Base-by-base conservation (phyloP, 2,797 vertebrate genomes). In the Chromis chromis region DNA sequence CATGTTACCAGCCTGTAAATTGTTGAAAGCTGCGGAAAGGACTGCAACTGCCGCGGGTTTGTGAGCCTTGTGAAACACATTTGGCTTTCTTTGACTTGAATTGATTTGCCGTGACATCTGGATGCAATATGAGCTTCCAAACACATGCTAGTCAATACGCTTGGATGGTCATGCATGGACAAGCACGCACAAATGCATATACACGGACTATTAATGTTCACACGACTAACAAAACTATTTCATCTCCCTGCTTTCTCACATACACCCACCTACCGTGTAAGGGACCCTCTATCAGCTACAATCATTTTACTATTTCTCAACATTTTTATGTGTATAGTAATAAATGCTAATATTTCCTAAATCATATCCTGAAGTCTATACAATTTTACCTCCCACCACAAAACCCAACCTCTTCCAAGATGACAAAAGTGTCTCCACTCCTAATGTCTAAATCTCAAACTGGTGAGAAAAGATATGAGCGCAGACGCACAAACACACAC, bases 31-130 rank as follows among this genome's bases (percentile, higher is more conserved):
- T 72, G 76, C 71, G 76, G 80, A 82, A 57, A 76, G 19, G 81
- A 62, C 69, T 83, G 90, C 95, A 95, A 93, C 94, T 95, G 94
- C 91, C 88, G 44, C 24, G 70, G 61, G 79, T 84, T 87, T 87
- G 87, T 53, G 56, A 81, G 87, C 81, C 85, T 94, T 93, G 92
- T 94, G 94, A 93, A 94, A 95, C 93, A 93, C 94, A 78, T 93
- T 92, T 66, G 89, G 84, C 86, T 76, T 83, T 88, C 91, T 92
- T 90, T 93, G 91, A 93, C 91, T 92, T 89, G 85, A 93, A 94
- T 92, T 95, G 94, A 95, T 95, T 93, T 86, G 88, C 84, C 69
- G 78, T 88, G 93, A 94, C 95, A 95, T 95, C 93, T 95, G 95
- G 93, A 93, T 57, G 94, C 90, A 95, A 95, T 92, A 86, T 88